Percentiles rank a stretch among this genome's conserved stretches.
These are phyloP conservation scores for Parus major DNA, from an alignment of 2,113 vertebrate genomes.

Conservation along the genomic window DNA sequence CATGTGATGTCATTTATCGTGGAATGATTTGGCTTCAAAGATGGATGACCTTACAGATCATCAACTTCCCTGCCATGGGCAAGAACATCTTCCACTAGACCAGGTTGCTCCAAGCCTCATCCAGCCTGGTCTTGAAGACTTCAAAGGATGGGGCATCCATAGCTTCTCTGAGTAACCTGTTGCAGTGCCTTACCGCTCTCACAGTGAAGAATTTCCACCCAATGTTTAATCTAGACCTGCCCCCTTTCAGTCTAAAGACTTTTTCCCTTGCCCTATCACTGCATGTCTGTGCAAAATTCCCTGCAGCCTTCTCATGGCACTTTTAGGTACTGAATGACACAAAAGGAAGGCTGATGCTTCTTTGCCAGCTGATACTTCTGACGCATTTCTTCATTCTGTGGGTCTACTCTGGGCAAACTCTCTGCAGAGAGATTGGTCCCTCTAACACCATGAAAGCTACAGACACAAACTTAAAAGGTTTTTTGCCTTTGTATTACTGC, in stretches of 20 bases:
- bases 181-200: not conserved
- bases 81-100: not conserved
- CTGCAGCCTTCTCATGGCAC: not conserved
- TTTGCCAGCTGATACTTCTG: not conserved
- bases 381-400: rapidly evolving
- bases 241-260: not conserved
- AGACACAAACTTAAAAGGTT: not conserved
- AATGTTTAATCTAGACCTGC: not conserved
- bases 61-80: not conserved
- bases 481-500: not conserved
- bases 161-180: not conserved
- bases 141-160: too few relatives aligned
- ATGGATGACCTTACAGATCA: too few relatives aligned
- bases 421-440: not conserved
- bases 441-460: not conserved
- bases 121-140: not conserved
- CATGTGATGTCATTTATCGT: not conserved
- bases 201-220: not conserved
- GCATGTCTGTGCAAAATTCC: not conserved
- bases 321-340: not conserved
- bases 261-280: not conserved
- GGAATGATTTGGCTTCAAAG: not conserved
- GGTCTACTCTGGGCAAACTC: not conserved
- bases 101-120: not conserved
- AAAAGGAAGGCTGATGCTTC: not conserved